A percentile compares a stretch with the other conserved stretches of the same genome.
phyloP scores from a whole-genome alignment of 2,888 invertebrate genomes.

The Cylindroiulus punctatus region DNA sequence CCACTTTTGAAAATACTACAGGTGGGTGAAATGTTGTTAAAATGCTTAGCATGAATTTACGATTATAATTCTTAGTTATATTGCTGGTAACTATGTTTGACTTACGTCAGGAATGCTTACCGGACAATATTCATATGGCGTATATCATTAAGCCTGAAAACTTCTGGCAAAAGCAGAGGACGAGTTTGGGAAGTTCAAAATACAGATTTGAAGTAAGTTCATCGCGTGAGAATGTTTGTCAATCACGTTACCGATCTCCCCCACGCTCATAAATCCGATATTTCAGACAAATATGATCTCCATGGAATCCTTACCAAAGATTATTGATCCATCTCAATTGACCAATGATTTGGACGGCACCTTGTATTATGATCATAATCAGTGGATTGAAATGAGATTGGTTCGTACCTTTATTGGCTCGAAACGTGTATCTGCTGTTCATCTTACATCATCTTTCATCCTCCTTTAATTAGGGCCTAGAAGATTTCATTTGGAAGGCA shows the following conservation, averaged over 20 bases:
- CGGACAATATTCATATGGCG: conserved; percentile 86
- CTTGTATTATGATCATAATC: conserved; percentile 93
- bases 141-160: conserved; percentile 99
- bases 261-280: not conserved
- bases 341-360: conserved; percentile 94
- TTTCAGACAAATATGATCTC: conserved; percentile 93
- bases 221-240: not conserved
- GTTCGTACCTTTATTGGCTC: conserved; percentile 63
- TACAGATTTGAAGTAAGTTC: conserved; percentile 94
- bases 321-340: conserved; percentile 91
- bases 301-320: conserved; percentile 91
- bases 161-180: conserved; percentile 99
- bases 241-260: not conserved
- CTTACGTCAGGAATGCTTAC: conserved; percentile 89
- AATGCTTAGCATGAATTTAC: not conserved
- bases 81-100: not conserved
- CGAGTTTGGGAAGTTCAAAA: conserved; percentile 95
- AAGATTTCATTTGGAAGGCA: conserved; percentile 96
- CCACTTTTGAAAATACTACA: conserved; percentile 90
- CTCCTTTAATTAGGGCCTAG: conserved; percentile 75
- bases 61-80: too few relatives aligned
- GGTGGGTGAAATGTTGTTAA: conserved; percentile 60
- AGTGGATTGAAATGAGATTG: conserved; percentile 95
- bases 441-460: conserved; percentile 2
- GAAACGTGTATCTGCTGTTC: not conserved